Base-by-base conservation (phyloP, 2,888 invertebrate genomes). In the Conops quadrifasciatus region DNA sequence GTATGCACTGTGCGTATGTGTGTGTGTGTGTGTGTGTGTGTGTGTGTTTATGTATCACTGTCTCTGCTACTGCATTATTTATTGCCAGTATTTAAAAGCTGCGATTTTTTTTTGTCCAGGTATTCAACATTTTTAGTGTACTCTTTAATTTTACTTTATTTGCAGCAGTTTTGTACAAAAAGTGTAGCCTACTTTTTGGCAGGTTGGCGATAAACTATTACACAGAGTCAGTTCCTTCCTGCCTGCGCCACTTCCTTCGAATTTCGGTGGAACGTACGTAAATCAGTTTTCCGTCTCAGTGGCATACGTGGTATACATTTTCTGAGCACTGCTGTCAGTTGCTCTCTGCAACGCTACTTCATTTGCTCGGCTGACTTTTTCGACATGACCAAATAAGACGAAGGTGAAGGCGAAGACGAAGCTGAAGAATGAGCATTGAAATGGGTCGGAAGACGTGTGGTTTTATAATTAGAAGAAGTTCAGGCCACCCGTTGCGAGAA, bases 141-240 rank as follows among this genome's bases (percentile, higher is more conserved):
- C 15, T 49, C 49, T 49, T 49, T 49, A 49, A 49, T 49, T 2
- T 49, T 49, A n/a, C n/a, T 53, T 21, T 36, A 36, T 36, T 4
- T 53, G 24, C 53, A 53, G 36, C 36, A 19, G 24, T 13, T 53
- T 15, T 53, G 21, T 26, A 24, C 24, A 15, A 58, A 24, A 56
- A 24, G 53, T 24, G 53, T 7, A 58, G 58, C 58, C 58, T 58
- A 58, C 58, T 58, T 58, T 58, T 9, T 1, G 24, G 21, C 58
- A 58, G 21, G 58, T 9, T 26, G 28, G 26, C 9, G 28, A 15
- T 15, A 36, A 36, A 36, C 36, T 36, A 4, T 36, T 36, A 36
- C 21, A 2, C 28, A 58, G 28, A 24, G n/a, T n/a, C 15, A 58
- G 11, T 58, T 15, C 7, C 11, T 19, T 15, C 58, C 58, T 24